Evolutionary conservation across 1,140 invertebrate genomes (phyloP).

Genomic region (Drosophila rhopaloa): DNA sequence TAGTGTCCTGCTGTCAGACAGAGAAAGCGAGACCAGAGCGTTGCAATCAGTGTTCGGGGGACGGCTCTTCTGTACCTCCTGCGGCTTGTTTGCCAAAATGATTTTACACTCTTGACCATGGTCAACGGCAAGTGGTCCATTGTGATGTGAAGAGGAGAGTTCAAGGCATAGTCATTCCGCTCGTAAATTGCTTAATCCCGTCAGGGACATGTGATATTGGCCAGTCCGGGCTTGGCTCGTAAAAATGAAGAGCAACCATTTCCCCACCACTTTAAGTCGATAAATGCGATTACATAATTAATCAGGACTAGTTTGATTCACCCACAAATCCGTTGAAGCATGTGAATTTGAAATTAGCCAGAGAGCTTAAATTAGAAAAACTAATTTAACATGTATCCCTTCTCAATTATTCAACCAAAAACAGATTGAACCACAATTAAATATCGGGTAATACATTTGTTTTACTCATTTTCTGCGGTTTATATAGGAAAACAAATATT

Average conservation of each 20-base stretch:
- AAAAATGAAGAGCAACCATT: slow-evolving; percentile 1
- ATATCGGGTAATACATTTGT: not conserved
- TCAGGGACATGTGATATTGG: slow-evolving; percentile 35
- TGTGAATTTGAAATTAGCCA: slow-evolving; percentile 10
- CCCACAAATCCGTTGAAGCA: slow-evolving; percentile 22
- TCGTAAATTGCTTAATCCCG: slow-evolving; percentile 52
- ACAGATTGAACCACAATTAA: slow-evolving; percentile 15
- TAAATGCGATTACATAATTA: slow-evolving; percentile 40
- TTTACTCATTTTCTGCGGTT: not conserved
- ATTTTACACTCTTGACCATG: slow-evolving; percentile 55
- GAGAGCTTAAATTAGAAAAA: slow-evolving; percentile 14
- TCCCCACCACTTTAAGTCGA: slow-evolving; percentile 14
- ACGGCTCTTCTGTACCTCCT: slow-evolving; percentile 28
- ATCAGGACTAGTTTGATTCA: slow-evolving; percentile 32
- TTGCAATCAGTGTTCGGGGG: slow-evolving; percentile 50
- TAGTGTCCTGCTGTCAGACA: slow-evolving; percentile 21
- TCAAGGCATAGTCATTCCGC: slow-evolving; percentile 39
- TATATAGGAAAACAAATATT: too few species aligned
- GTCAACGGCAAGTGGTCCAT: slow-evolving; percentile 29
- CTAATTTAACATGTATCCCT: slow-evolving; percentile 14
- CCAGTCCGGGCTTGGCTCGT: slow-evolving; percentile 1
- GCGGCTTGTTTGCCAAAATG: slow-evolving; percentile 65
- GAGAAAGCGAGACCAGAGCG: slow-evolving; percentile 2
- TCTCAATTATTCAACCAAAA: slow-evolving; percentile 24
- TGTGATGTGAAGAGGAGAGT: slow-evolving; percentile 11